Evolutionary conservation across 2,113 vertebrate genomes (phyloP), one percentile per base, ranked within the genome.

Genomic region (Lanius ludovicianus): DNA sequence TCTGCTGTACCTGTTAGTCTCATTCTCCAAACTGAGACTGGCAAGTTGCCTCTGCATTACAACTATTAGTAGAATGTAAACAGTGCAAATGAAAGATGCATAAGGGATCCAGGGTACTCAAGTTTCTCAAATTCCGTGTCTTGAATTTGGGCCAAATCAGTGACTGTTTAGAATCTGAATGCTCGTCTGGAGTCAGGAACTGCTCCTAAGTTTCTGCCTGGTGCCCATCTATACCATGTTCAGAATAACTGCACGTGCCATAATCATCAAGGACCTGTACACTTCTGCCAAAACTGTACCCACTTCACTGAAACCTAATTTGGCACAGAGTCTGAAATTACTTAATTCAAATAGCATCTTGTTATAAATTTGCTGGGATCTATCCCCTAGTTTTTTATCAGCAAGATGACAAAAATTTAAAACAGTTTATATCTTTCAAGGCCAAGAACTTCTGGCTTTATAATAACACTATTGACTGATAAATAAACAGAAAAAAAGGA

Each of bases 401-500:
- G 37, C 73, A 90, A 52, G 33, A 92, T 69, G n/a, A 73, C 23
- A 87, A 24, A 95, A 73, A 76, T 35, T 56, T 60, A 42, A 91
- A 91, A 64, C 35, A 53, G 37, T 92, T 95, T 89, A 6, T n/a
- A 24, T 49, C 87, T 95, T 63, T 68, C 59, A 84, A 94, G 62
- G 28, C 49, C 42, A 80, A 79, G 25, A 94, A 89, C 53, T 84
- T 23, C 69, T 74, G 31, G 25, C 31, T 84, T 93, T 91, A 47
- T 52, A 65, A 33, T 27, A 73, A 76, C 14, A 44, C 47, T 57
- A 59, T 5, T 79, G 59, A 94, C 42, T 84, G 71, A 56, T 59
- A 95, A 94, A 91, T 64, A 94, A 93, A 82, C 19, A 77, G 49
- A 22, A 52, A 70, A 55, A 87, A 67, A 84, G 27, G 42, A 87